These are phyloP conservation scores for Scolanthus callimorphus DNA, from an alignment of 92 coral and sea anemone species.

Conservation along the genomic window DNA sequence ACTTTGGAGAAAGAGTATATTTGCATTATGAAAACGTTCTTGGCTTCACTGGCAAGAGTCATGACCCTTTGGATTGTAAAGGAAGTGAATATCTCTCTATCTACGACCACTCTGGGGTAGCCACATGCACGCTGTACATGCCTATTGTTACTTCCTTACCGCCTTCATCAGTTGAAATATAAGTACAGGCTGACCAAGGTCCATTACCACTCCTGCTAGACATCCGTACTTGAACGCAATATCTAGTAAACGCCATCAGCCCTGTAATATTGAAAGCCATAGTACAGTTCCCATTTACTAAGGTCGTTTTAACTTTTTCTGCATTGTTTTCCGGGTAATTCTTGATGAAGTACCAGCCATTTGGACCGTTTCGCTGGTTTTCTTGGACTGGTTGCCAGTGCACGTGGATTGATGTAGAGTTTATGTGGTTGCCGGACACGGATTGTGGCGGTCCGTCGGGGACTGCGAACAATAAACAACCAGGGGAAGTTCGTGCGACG, in stretches of 20 bases:
- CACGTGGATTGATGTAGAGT: not conserved
- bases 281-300: not conserved
- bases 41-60: too few species aligned
- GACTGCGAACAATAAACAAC: not conserved
- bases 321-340: not conserved
- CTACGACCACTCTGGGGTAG: too few species aligned
- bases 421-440: not conserved
- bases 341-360: not conserved
- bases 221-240: not conserved
- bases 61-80: too few species aligned
- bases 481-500: too few species aligned
- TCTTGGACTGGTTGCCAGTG: not conserved
- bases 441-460: constrained; percentile 2
- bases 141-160: too few species aligned
- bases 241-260: not conserved
- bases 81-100: too few species aligned
- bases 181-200: not conserved
- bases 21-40: too few species aligned
- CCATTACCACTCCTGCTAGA: not conserved
- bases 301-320: not conserved
- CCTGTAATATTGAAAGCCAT: not conserved
- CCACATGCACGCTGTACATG: too few species aligned
- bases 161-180: constrained; percentile 1
- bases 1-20: too few species aligned
- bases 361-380: not conserved